Base-by-base conservation (phyloP, 2,113 vertebrate genomes). In the Brachirus orientalis region DNA sequence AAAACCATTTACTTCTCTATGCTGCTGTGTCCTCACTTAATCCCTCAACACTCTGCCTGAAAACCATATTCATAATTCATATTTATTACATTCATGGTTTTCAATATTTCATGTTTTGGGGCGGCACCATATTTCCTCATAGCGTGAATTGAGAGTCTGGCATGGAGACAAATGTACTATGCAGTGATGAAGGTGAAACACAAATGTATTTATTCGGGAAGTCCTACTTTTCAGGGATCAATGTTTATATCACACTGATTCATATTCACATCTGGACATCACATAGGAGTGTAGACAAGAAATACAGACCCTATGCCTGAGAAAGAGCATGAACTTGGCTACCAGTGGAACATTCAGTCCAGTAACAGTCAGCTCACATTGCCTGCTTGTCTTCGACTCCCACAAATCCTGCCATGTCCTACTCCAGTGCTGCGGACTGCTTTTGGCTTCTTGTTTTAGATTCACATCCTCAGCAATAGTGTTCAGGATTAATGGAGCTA, bases 1-100 rank as follows among this genome's bases (percentile, higher is more conserved):
- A 4, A 53, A 51, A 59, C 66, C 52, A 1, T 13, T 75, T 64
- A 63, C 38, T 55, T 47, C 55, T 63, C 60, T 63, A 19, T 54
- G 54, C 53, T 64, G 20, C 35, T 56, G 60, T 75, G 38, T 41
- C 45, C 17, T 71, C 43, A 54, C 43, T 60, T 69, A n/a, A 69
- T 79, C 28, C 48, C 43, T 50, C 41, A 50, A 63, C 33, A 10
- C 37, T 43, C 55, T 46, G 50, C n/a, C 48, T 64, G 61, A 61
- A 53, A 77, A 53, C 55, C 40, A 48, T 3, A 60, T 78, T 63
- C 35, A 70, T 69, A 70, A 80, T 81, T 83, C 40, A 72, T 46
- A 44, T 63, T 28, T 50, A 75, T 63, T 63, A 60, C 54, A 57
- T 58, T 63, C 35, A 50, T 0, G 3, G 65, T 62, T 59, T 63